Evolutionary conservation across 2,888 invertebrate species (phyloP), one percentile per base, ranked within the genome.

Genomic region (Coleophora flavipennella): DNA sequence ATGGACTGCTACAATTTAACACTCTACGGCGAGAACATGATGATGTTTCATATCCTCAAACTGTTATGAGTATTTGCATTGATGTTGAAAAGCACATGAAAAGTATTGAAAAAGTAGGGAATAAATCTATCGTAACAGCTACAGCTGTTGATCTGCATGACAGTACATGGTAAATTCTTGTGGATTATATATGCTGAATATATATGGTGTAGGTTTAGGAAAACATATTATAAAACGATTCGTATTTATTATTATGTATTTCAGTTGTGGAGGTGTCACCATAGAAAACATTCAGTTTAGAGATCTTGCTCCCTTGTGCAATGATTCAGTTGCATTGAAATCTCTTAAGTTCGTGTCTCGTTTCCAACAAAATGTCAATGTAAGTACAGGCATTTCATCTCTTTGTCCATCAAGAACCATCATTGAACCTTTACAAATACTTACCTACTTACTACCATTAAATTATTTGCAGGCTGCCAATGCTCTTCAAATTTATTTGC

Each of bases 1-100:
- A 96, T 66, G 91, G 91, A 0, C 88, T 96, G 85, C 68, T 96
- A 10, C 96, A 96, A 72, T 86, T 93, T 42, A 85, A 88, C 37
- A 83, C 90, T n/a, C 57, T 93, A n/a, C 86, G 86, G 25, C 75
- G 87, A 34, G 76, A 87, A 10, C 77, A 88, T 1, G 85, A 90
- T 36, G 81, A 87, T 1, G 74, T 92, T 0, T 78, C 88, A 34
- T 75, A 91, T 11, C 92, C 92, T 0, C 88, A 88, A 0, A 54
- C 52, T 3, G 62, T 76, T 1, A 57, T 58, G 34, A 55, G 46
- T 12, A 48, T 75, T 0, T 35, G 37, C 12, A 68, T 77, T 14
- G 52, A 74, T 41, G 43, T 59, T 0, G 32, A 48, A 2, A 43
- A 54, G 26, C 69, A 71, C 40, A 9, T 27, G 0, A 40, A 43